These are phyloP conservation scores for Euglossa dilemma DNA, from an alignment of 1,140 invertebrate genomes.

Conservation along the genomic window DNA sequence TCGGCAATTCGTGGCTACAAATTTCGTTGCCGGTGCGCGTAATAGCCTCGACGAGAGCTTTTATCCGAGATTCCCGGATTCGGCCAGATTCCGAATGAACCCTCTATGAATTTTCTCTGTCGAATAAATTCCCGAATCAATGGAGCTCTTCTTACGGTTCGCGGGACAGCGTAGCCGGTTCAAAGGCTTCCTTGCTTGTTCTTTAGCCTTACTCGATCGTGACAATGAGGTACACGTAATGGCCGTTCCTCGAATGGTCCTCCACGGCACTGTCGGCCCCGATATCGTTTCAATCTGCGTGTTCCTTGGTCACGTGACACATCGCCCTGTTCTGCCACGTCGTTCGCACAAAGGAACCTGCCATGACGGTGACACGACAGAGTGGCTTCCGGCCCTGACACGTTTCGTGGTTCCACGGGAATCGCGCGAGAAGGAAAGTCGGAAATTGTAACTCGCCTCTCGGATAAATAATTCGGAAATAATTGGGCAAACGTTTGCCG, in stretches of 20 bases:
- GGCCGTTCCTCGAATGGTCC: slow-evolving; percentile 10
- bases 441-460: background rate
- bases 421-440: background rate
- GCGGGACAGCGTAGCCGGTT: background rate
- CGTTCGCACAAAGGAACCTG: slow-evolving; percentile 17
- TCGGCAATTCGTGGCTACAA: background rate
- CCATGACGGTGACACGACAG: background rate
- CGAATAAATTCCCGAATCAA: background rate
- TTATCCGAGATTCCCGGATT: background rate
- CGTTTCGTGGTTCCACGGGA: background rate
- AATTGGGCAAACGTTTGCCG: too few relatives aligned
- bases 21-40: background rate
- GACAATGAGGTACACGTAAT: slow-evolving; percentile 47
- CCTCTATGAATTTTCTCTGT: background rate
- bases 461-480: background rate
- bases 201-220: slow-evolving; percentile 15
- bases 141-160: background rate
- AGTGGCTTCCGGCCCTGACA: background rate
- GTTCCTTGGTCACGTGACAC: slow-evolving; percentile 35
- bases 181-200: background rate
- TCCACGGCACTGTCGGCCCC: background rate
- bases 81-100: background rate
- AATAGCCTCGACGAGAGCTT: background rate
- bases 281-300: slow-evolving; percentile 31
- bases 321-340: background rate